Base-by-base conservation (phyloP, 2,797 vertebrate genomes). In the Microcaecilia unicolor region DNA sequence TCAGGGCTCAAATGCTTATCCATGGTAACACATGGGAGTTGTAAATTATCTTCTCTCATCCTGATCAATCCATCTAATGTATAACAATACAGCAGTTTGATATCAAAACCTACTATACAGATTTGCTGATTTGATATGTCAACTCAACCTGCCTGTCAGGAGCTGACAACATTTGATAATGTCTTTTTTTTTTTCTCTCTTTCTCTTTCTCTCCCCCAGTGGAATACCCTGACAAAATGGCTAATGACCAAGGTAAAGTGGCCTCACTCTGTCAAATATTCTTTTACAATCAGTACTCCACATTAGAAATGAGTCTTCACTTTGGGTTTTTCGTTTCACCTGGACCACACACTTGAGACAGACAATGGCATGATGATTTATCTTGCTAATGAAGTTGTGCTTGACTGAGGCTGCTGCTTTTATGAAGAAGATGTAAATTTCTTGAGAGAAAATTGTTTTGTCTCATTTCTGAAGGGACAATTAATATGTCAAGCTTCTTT, bases 171-270 rank as follows among this genome's bases (percentile, higher is more conserved):
- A 9, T 56, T 48, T 74, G 74, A 76, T 36, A 42, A 45, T 69
- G 10, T 65, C 28, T 56, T 42, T 62, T 25, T 56, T 34, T 50
- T 24, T 42, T n/a, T n/a, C n/a, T n/a, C n/a, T n/a, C n/a, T n/a
- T n/a, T n/a, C n/a, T n/a, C n/a, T n/a, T n/a, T n/a, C n/a, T 28
- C 31, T 35, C 16, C 27, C 64, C 40, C 76, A 92, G 90, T 86
- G 27, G 90, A 93, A 46, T 85, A 89, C 64, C 88, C 90, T 44
- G 90, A 93, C 79, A 93, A 90, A 69, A 93, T 93, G 90, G 87
- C 90, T 31, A 93, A 93, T 24, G 90, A 93, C 68, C 90, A 93
- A 86, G 89, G 90, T 91, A 78, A 14, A 44, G 44, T 55, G 44
- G 2, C 44, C 27, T 37, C 43, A 12, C 25, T 43, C 47, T 54